Base-by-base conservation (phyloP, 1,140 invertebrate genomes). In the Papilio polyxenes region DNA sequence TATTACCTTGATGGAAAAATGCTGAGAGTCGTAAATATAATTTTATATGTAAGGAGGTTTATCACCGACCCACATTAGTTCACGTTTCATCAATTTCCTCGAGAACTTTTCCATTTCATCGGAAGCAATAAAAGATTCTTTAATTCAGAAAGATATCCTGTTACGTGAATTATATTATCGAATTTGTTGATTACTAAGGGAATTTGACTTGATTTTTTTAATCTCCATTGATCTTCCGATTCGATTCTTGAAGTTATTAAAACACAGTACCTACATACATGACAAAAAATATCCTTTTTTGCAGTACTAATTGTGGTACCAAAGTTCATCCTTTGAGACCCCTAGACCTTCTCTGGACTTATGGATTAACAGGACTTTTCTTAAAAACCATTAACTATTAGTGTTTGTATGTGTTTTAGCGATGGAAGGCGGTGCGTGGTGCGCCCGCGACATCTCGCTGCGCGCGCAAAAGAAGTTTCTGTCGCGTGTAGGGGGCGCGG, bases 391-490 rank as follows among this genome's bases (percentile, higher is more conserved):
- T 59, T 31, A 59, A n/a, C 17, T 59, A n/a, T 6, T 65, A 13
- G 23, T 31, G 10, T 31, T 31, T 69, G 62, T 23, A 9, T 31
- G 62, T 69, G 65, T 85, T 85, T 0, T 87, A 93, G 93, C 93
- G 69, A 93, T 90, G 90, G 93, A 93, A 72, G 92, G 92, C 81
- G 91, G 92, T 86, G 92, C 95, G 86, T 96, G 96, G 93, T 96
- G 97, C 93, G 97, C 98, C 31, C 96, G 97, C 82, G 98, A 98
- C 92, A 97, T 99, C 89, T 98, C 98, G 37, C 95, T 99, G 78
- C 96, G 98, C 83, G 98, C 98, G 69, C 98, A 99, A 95, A 99
- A 99, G 96, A 99, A 99, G 95, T 97, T 99, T 83, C 95, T 99
- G n/a, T 98, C 98, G 78, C 96, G 98, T 23, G 98, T 99, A 95